These are phyloP conservation scores for Lamproptera curius DNA, from an alignment of 2,888 invertebrate genomes.

Conservation along the genomic window DNA sequence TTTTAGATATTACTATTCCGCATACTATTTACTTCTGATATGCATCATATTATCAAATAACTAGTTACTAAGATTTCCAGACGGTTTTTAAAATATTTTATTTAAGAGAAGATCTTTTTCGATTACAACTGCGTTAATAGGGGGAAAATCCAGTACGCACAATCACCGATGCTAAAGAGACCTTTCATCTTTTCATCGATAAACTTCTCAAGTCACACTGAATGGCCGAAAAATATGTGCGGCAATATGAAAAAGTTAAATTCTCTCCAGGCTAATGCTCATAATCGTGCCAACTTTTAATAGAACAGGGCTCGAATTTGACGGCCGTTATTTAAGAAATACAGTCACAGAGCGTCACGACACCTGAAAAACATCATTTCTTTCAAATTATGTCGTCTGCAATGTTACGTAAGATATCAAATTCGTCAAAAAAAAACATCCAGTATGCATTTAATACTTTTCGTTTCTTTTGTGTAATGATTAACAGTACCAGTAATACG, in stretches of 20 bases:
- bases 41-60: too few relatives aligned
- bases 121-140: slow-evolving; percentile 16
- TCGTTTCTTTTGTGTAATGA: too few relatives aligned
- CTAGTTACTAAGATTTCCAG: too few relatives aligned
- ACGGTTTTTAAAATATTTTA: too few relatives aligned
- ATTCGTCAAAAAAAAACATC: too few relatives aligned
- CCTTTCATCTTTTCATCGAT: slow-evolving; percentile 29
- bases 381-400: slow-evolving; percentile 47
- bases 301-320: slow-evolving; percentile 67
- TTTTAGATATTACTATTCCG: too few relatives aligned
- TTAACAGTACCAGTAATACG: too few relatives aligned
- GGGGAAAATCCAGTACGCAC: slow-evolving; percentile 19
- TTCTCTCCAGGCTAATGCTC: slow-evolving; percentile 66
- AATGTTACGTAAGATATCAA: too few relatives aligned
- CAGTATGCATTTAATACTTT: too few relatives aligned
- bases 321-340: slow-evolving; percentile 71
- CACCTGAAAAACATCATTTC: slow-evolving; percentile 59
- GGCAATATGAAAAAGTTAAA: slow-evolving; percentile 63
- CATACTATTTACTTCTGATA: too few relatives aligned
- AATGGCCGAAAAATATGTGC: slow-evolving; percentile 39
- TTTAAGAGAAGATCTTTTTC: too few relatives aligned
- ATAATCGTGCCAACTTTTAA: slow-evolving; percentile 76
- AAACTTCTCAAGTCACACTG: slow-evolving; percentile 35
- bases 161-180: slow-evolving; percentile 18
- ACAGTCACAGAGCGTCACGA: slow-evolving; percentile 52